phyloP scores from a whole-genome alignment of 1,140 invertebrate species.

The Parasteatoda tepidariorum region DNA sequence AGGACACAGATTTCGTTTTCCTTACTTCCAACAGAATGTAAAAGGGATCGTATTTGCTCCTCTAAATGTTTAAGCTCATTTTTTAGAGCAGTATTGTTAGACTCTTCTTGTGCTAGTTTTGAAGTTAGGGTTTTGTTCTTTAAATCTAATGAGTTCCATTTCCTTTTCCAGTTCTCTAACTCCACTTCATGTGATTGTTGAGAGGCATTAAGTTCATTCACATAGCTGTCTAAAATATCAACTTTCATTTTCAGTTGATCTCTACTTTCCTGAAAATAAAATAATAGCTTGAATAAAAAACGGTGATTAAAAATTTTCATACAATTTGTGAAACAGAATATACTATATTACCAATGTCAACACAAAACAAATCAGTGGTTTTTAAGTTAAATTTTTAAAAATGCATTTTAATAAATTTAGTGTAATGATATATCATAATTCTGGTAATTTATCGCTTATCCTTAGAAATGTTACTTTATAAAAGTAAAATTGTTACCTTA shows the following conservation, averaged over 20 bases:
- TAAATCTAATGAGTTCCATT: conserved; percentile 13
- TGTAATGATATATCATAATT: no score
- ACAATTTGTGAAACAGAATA: no score
- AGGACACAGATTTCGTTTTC: conserved; percentile 25
- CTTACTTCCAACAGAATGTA: conserved; percentile 13
- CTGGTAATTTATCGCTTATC: no score
- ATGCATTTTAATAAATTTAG: no score
- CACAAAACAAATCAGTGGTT: no score
- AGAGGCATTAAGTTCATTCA: conserved; percentile 33
- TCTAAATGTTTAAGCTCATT: neutral
- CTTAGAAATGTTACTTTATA: no score
- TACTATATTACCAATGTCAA: no score
- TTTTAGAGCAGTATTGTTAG: neutral
- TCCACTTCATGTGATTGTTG: neutral
- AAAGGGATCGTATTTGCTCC: neutral
- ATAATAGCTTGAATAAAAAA: no score
- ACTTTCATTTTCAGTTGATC: conserved; percentile 44
- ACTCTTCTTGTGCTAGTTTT: conserved; percentile 23
- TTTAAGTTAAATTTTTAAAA: no score
- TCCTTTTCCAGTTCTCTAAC: conserved; percentile 34
- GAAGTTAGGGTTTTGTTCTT: conserved; percentile 10
- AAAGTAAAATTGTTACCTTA: no score
- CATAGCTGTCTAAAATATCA: conserved; percentile 22
- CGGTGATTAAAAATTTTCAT: no score
- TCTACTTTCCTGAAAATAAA: conserved; percentile 29